Conservation (phyloP, 2,797 vertebrate species). For the Bovichtus diacanthus region DNA sequence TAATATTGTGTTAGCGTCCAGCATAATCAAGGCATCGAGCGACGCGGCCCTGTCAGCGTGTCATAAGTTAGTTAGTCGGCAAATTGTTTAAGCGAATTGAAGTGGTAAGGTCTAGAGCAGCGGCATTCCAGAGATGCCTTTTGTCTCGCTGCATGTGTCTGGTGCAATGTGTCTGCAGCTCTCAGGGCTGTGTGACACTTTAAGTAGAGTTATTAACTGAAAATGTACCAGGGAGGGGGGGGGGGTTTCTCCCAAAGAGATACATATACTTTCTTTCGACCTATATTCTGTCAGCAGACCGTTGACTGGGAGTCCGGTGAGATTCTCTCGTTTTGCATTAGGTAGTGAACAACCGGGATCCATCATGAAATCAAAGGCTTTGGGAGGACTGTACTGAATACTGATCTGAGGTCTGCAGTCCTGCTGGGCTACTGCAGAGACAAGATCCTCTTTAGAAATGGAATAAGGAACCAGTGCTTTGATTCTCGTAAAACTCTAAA, state of each 20-base stretch:
- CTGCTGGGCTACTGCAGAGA: slow-evolving; percentile 76
- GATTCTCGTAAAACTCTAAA: slow-evolving; percentile 52
- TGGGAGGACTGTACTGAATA: slow-evolving; percentile 78
- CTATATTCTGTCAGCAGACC: slow-evolving; percentile 67
- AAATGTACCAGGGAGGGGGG: slow-evolving; percentile 14
- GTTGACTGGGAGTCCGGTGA: slow-evolving; percentile 70
- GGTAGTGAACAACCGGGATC: slow-evolving; percentile 79
- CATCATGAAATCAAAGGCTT: slow-evolving; percentile 85
- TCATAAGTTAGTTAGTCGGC: slow-evolving; percentile 73
- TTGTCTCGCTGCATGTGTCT: slow-evolving; percentile 48
- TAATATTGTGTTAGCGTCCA: slow-evolving; percentile 56
- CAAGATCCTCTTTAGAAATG: slow-evolving; percentile 65
- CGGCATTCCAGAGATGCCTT: slow-evolving; percentile 68
- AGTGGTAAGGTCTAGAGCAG: slow-evolving; percentile 54
- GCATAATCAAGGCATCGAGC: slow-evolving; percentile 45
- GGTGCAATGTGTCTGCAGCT: slow-evolving; percentile 33
- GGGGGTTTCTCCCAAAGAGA: slow-evolving; percentile 5
- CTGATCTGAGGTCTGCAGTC: slow-evolving; percentile 78
- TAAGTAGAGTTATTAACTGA: slow-evolving; percentile 46
- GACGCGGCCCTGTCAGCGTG: slow-evolving; percentile 55
- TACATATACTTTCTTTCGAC: slow-evolving; percentile 46
- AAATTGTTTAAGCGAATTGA: slow-evolving; percentile 74
- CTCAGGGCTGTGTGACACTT: slow-evolving; percentile 21
- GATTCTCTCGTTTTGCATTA: slow-evolving; percentile 78
- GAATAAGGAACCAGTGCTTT: slow-evolving; percentile 63